Conservation (phyloP, 2,797 vertebrate genomes). For the Cyprinella venusta region DNA sequence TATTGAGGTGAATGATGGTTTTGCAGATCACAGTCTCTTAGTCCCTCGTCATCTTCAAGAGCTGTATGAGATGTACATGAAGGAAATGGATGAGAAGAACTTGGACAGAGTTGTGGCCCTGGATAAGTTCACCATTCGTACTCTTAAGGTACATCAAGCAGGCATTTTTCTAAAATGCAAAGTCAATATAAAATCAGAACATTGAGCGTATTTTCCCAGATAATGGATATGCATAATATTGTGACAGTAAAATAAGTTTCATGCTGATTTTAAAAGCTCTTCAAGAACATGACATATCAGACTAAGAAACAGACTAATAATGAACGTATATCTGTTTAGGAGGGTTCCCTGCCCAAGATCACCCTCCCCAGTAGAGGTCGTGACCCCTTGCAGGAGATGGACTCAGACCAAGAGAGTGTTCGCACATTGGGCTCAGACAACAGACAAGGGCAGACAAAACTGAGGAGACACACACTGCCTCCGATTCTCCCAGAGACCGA, state of each 20-base stretch:
- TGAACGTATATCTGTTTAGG: slow-evolving; percentile 69
- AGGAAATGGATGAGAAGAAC: slow-evolving; percentile 81
- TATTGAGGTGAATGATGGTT: neutral
- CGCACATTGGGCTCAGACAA: slow-evolving; percentile 74
- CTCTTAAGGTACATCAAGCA: slow-evolving; percentile 77
- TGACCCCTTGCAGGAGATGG: slow-evolving; percentile 76
- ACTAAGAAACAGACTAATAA: neutral
- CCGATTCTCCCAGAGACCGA: slow-evolving; percentile 77
- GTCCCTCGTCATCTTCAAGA: slow-evolving; percentile 85
- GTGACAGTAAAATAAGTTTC: neutral
- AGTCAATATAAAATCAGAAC: neutral
- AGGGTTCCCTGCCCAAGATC: slow-evolving; percentile 82
- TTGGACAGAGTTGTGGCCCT: slow-evolving; percentile 81
- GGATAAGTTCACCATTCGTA: slow-evolving; percentile 77
- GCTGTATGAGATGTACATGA: slow-evolving; percentile 84
- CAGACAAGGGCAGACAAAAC: slow-evolving; percentile 68
- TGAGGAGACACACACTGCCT: slow-evolving; percentile 78
- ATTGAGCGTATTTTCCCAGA: neutral
- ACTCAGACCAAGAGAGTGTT: slow-evolving; percentile 84
- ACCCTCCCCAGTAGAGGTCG: slow-evolving; percentile 67
- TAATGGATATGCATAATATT: neutral
- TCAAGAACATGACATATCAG: neutral
- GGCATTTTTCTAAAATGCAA: neutral
- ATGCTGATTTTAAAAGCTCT: slow-evolving; percentile 4
- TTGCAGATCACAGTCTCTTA: slow-evolving; percentile 83